These are phyloP conservation scores for Alitta virens DNA, from an alignment of 2,888 invertebrate genomes.

Conservation along the genomic window DNA sequence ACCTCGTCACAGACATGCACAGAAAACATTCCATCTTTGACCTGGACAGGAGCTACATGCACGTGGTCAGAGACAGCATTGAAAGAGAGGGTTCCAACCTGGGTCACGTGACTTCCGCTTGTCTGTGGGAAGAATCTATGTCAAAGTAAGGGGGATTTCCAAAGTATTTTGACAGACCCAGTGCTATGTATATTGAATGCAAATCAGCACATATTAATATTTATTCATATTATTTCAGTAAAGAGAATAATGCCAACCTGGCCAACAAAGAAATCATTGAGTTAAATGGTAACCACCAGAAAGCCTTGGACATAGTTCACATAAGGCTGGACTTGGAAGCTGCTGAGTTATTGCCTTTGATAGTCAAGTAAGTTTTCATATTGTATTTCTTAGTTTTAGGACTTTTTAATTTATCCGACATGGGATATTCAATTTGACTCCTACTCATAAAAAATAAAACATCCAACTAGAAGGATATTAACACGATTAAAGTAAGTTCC, in stretches of 20 bases:
- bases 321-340: slow-evolving; percentile 42
- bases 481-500: too few species aligned
- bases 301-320: slow-evolving; percentile 33
- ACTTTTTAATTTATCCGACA: too few species aligned
- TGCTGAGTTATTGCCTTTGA: slow-evolving; percentile 40
- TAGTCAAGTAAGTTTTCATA: slow-evolving; percentile 40
- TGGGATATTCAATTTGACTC: too few species aligned
- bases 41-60: slow-evolving; percentile 15
- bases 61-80: slow-evolving; percentile 12
- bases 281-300: slow-evolving; percentile 19
- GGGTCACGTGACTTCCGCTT: slow-evolving; percentile 36
- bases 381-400: too few species aligned
- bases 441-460: too few species aligned
- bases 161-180: too few species aligned
- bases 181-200: too few species aligned
- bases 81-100: slow-evolving; percentile 25
- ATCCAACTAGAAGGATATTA: too few species aligned
- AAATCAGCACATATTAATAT: too few species aligned
- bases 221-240: neutral
- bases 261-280: slow-evolving; percentile 23
- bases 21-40: slow-evolving; percentile 26
- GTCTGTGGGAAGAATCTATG: slow-evolving; percentile 31
- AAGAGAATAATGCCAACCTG: slow-evolving; percentile 18
- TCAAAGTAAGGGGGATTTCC: neutral
- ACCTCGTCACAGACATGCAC: slow-evolving; percentile 24